Evolutionary conservation across 2,113 vertebrate genomes (phyloP).

Genomic region (Rhinichthys klamathensis): DNA sequence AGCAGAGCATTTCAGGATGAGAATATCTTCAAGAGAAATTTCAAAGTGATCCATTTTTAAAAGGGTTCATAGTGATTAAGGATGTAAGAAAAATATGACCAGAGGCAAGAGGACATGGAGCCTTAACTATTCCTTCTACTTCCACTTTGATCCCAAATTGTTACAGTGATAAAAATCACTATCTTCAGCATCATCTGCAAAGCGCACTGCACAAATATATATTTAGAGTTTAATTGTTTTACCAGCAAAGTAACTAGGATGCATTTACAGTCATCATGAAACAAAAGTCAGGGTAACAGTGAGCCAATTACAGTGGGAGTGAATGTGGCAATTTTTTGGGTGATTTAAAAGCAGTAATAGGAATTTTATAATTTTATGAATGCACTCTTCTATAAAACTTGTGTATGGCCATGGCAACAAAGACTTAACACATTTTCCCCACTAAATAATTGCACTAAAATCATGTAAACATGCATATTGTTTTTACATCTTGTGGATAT

Average conservation of each 20-base stretch:
- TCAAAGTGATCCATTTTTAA: constrained; percentile 40
- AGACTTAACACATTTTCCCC: not conserved
- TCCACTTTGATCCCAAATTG: constrained; percentile 49
- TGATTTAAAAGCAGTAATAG: too few species aligned
- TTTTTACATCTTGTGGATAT: not conserved
- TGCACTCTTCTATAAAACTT: too few species aligned
- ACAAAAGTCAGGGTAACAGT: not conserved
- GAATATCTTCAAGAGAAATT: constrained; percentile 31
- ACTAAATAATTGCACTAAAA: not conserved
- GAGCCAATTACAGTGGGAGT: not conserved
- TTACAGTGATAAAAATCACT: not conserved
- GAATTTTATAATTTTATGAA: too few species aligned
- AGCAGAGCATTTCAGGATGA: constrained; percentile 11
- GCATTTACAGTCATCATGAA: not conserved
- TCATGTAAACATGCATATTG: not conserved
- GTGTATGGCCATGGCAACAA: not conserved
- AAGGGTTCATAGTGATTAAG: constrained; percentile 24
- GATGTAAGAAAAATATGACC: constrained; percentile 31
- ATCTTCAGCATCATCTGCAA: not conserved
- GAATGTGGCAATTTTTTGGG: not conserved
- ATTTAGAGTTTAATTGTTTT: not conserved
- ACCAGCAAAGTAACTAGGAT: not conserved
- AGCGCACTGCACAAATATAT: constrained; percentile 1
- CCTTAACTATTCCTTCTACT: constrained; percentile 20
- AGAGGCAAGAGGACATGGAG: not conserved